Percentiles rank a stretch among this genome's conserved stretches.
Evolutionary conservation across 2,888 invertebrate species (phyloP).

Genomic region (Brenthis daphne): DNA sequence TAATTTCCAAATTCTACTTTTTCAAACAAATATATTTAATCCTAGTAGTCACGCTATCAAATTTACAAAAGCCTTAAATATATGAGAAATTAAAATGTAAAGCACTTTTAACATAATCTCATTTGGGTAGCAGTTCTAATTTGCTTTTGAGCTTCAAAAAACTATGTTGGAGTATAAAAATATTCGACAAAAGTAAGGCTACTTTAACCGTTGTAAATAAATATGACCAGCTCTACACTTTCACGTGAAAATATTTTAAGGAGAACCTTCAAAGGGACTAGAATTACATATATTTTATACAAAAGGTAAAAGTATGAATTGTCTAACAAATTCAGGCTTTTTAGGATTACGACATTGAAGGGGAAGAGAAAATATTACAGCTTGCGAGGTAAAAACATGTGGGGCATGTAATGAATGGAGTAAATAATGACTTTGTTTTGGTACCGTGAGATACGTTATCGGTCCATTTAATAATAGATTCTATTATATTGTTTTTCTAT

Average conservation of each 20-base stretch:
- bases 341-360: conserved; percentile 7
- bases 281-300: conserved; percentile 31
- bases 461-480: conserved; percentile 11
- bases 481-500: conserved; percentile 1
- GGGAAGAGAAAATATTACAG: conserved; percentile 14
- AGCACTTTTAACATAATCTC: conserved; percentile 1
- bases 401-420: conserved; percentile 21
- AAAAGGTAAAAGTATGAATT: conserved; percentile 27
- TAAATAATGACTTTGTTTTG: conserved; percentile 30
- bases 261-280: conserved; percentile 24
- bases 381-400: conserved; percentile 23
- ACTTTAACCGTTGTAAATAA: not conserved
- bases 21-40: not conserved
- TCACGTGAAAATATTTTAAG: conserved; percentile 31
- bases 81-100: conserved; percentile 10
- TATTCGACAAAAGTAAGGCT: not conserved
- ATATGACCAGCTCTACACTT: conserved; percentile 14
- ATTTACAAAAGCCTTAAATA: conserved; percentile 2
- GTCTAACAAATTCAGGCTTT: conserved; percentile 25
- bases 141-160: conserved; percentile 12
- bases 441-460: conserved; percentile 16
- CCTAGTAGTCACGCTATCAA: not conserved
- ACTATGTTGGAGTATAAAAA: conserved; percentile 3
- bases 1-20: too few relatives aligned
- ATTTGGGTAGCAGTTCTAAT: conserved; percentile 6